Conservation (phyloP, 1,140 invertebrate species). For the Samia ricini region DNA sequence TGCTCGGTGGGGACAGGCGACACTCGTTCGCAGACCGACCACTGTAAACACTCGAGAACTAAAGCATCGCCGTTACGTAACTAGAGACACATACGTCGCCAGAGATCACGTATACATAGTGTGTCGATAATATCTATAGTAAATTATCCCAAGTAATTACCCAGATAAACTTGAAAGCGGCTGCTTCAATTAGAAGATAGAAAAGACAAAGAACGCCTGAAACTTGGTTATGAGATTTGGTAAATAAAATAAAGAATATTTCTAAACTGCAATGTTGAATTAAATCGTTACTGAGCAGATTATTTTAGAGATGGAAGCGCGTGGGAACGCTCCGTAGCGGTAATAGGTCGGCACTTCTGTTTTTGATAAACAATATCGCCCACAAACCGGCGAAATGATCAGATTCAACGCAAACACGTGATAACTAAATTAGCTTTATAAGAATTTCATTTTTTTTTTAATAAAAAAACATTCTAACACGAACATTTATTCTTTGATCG, state of each 20-base stretch:
- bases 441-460: background rate
- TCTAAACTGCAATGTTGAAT: background rate
- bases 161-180: background rate
- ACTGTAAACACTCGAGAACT: constrained; percentile 61
- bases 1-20: constrained; percentile 72
- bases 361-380: constrained; percentile 10
- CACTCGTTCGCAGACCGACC: constrained; percentile 49
- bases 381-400: background rate
- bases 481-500: background rate
- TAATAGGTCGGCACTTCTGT: constrained; percentile 3
- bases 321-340: constrained; percentile 9
- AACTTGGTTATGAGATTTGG: background rate
- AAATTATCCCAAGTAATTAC: background rate
- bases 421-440: background rate
- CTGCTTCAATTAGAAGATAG: background rate
- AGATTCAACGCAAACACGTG: constrained; percentile 4
- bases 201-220: background rate
- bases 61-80: constrained; percentile 64
- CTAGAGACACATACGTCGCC: constrained; percentile 32
- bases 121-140: background rate
- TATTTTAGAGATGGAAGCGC: background rate
- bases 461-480: background rate
- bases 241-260: background rate
- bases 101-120: constrained; percentile 19
- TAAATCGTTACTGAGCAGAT: background rate